A percentile compares a stretch with the other conserved stretches of the same genome.
phyloP scores from a whole-genome alignment of 1,140 invertebrate genomes.

The Cepaea nemoralis region DNA sequence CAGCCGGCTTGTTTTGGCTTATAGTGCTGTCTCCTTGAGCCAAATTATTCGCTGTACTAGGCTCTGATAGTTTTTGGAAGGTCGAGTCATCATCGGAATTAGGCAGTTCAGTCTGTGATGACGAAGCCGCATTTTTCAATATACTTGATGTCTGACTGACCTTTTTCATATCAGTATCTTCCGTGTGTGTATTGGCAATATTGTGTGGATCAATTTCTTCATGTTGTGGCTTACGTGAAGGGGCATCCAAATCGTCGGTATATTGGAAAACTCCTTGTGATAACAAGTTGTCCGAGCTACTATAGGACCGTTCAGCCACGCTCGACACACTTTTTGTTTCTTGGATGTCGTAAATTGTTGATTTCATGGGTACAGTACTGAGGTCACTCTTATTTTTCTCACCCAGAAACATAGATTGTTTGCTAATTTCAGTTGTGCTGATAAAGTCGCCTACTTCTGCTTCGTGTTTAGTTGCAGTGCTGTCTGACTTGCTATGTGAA shows the following conservation, averaged over 20 bases:
- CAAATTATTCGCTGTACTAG: neutral
- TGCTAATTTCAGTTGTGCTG: neutral
- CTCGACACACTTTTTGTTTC: neutral
- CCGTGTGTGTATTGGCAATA: neutral
- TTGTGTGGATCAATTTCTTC: too few species aligned
- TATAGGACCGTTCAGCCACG: neutral
- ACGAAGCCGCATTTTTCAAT: neutral
- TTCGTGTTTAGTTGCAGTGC: neutral
- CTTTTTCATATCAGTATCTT: neutral
- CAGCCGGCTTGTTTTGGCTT: too few species aligned
- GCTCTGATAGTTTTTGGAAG: neutral
- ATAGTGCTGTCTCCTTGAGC: neutral
- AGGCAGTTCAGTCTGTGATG: neutral
- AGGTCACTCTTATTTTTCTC: neutral
- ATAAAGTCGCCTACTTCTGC: neutral
- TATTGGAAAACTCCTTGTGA: too few species aligned
- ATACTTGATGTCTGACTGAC: neutral
- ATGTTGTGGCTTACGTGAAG: too few species aligned
- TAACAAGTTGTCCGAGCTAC: too few species aligned
- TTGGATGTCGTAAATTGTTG: neutral
- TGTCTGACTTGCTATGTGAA: neutral
- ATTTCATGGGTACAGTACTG: neutral
- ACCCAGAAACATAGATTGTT: neutral
- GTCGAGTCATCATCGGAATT: neutral
- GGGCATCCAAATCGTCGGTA: too few species aligned